Evolutionary conservation across 2,797 vertebrate species (phyloP).

Genomic region (Myiotriccus ornatus): DNA sequence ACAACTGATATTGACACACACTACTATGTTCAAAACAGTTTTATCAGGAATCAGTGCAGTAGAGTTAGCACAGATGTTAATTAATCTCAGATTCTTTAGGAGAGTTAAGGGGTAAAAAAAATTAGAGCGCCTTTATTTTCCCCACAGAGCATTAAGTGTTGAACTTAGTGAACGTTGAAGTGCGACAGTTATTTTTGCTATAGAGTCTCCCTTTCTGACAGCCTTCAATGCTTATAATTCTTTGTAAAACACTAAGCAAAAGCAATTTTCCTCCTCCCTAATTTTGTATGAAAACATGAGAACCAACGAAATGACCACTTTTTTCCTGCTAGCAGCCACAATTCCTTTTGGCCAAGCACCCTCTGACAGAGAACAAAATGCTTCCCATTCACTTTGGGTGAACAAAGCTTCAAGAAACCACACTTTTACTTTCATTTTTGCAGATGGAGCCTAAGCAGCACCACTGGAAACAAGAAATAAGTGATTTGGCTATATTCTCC

Average conservation of each 20-base stretch:
- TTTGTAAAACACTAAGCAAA: neutral
- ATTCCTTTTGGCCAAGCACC: neutral
- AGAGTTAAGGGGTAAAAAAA: neutral
- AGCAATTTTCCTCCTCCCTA: neutral
- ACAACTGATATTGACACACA: rapidly evolving
- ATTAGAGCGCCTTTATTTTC: neutral
- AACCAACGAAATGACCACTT: neutral
- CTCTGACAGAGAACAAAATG: neutral
- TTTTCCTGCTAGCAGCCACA: neutral
- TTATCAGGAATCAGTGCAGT: neutral
- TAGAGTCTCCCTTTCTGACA: neutral
- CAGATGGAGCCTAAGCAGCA: neutral
- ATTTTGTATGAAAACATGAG: neutral
- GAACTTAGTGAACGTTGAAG: neutral
- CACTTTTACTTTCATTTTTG: neutral
- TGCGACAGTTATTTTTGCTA: neutral
- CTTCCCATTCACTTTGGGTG: neutral
- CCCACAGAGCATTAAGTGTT: neutral
- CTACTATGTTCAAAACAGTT: neutral
- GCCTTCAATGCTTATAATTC: neutral
- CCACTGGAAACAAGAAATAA: neutral
- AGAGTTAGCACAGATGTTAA: neutral
- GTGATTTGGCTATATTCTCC: neutral
- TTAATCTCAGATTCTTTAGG: neutral
- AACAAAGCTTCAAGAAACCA: neutral